These are phyloP conservation scores for Sepiola atlantica DNA, from an alignment of 2,888 invertebrate genomes.

Conservation along the genomic window DNA sequence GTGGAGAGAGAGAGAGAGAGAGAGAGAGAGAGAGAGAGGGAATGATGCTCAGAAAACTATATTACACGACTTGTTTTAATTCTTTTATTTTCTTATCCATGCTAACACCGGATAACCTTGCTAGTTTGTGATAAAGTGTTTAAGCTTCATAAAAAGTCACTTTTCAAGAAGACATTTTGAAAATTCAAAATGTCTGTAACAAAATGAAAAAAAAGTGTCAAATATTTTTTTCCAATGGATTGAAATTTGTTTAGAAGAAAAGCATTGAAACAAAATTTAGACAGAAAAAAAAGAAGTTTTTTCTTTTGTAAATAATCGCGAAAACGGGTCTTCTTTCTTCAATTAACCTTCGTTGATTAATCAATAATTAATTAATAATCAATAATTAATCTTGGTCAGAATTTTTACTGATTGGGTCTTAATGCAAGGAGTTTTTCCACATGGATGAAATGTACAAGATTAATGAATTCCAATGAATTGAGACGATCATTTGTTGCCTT, in stretches of 20 bases:
- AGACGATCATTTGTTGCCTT: neutral
- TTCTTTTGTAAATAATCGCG: neutral
- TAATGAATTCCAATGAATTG: conserved; percentile 32
- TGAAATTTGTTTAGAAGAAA: conserved; percentile 24
- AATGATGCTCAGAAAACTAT: too few relatives aligned
- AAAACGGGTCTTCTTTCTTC: neutral
- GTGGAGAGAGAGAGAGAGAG: too few relatives aligned
- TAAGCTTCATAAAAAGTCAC: too few relatives aligned
- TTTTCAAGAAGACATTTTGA: too few relatives aligned
- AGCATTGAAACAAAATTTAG: neutral
- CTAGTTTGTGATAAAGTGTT: too few relatives aligned
- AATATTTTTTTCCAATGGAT: neutral
- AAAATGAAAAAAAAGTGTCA: too few relatives aligned
- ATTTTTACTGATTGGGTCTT: neutral
- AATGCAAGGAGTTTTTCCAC: neutral
- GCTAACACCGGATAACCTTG: too few relatives aligned
- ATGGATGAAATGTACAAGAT: neutral
- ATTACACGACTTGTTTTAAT: too few relatives aligned
- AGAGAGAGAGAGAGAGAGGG: too few relatives aligned
- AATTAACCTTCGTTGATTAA: neutral
- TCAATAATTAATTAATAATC: conserved; percentile 17
- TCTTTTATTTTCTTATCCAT: too few relatives aligned
- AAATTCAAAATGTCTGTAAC: too few relatives aligned
- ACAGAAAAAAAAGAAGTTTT: neutral
- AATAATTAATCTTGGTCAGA: conserved; percentile 1